A percentile compares a stretch with the other conserved stretches of the same genome.
These are phyloP conservation scores for Argyrosomus japonicus DNA, from an alignment of 2,113 vertebrate genomes.

Conservation along the genomic window DNA sequence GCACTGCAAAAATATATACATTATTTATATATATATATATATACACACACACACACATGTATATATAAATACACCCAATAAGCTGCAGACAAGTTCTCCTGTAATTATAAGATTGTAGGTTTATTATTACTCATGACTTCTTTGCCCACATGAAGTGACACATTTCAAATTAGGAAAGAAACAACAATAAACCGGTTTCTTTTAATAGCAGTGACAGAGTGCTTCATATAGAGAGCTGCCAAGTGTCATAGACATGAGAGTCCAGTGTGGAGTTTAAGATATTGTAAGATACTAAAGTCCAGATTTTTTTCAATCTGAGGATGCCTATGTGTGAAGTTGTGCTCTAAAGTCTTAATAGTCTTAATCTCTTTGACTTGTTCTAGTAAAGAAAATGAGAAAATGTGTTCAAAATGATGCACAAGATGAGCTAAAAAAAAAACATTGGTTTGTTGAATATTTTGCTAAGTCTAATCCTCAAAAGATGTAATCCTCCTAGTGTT, in stretches of 20 bases:
- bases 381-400: background rate
- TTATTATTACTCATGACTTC: constrained; percentile 1
- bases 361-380: background rate
- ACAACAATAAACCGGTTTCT: constrained; percentile 1
- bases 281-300: background rate
- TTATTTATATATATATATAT: background rate
- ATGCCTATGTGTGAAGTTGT: background rate
- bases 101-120: background rate
- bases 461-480: background rate
- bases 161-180: constrained; percentile 42
- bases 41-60: background rate
- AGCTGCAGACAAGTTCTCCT: constrained; percentile 6
- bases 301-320: background rate
- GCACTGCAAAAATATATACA: background rate
- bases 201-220: background rate
- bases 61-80: constrained; percentile 11
- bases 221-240: background rate
- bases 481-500: no score
- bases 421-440: background rate
- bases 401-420: background rate
- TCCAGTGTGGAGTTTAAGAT: background rate
- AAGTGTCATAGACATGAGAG: background rate
- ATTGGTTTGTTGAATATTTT: background rate
- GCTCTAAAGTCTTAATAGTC: background rate
- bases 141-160: constrained; percentile 48